Evolutionary conservation across 2,797 vertebrate genomes (phyloP).

Genomic region (Peromyscus nudipes): DNA sequence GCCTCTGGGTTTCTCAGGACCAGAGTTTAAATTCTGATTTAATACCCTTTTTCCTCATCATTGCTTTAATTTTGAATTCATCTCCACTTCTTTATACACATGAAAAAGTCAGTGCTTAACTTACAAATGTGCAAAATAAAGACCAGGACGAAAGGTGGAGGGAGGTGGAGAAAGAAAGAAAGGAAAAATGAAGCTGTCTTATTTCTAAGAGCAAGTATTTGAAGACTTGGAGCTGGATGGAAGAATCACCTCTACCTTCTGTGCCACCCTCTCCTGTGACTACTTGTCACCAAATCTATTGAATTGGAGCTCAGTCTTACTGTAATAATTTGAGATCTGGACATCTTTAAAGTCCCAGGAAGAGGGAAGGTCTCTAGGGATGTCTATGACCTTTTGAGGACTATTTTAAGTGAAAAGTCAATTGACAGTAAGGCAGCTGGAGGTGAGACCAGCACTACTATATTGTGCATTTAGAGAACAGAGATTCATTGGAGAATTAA

Average conservation of each 20-base stretch:
- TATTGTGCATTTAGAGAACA: background rate
- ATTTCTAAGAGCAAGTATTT: background rate
- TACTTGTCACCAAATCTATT: background rate
- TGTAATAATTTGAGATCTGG: background rate
- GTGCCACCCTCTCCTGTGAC: background rate
- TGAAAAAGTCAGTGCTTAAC: background rate
- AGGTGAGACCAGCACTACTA: background rate
- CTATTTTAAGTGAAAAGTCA: slow-evolving; percentile 3
- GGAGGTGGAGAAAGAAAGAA: background rate
- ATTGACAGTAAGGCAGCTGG: background rate
- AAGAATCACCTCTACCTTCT: background rate
- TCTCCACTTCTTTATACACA: background rate
- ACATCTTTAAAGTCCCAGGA: background rate
- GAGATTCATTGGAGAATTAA: background rate
- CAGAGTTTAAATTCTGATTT: background rate
- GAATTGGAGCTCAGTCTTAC: background rate
- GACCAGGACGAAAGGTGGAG: background rate
- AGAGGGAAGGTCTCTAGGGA: background rate
- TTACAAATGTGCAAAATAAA: background rate
- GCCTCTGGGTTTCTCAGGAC: background rate
- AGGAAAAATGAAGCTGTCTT: background rate
- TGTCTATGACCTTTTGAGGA: background rate
- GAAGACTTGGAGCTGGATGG: background rate
- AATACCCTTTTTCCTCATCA: background rate
- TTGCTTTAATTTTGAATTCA: slow-evolving; percentile 1